Evolutionary conservation across 2,797 vertebrate species (phyloP).

Genomic region (Etheostoma nigrum): DNA sequence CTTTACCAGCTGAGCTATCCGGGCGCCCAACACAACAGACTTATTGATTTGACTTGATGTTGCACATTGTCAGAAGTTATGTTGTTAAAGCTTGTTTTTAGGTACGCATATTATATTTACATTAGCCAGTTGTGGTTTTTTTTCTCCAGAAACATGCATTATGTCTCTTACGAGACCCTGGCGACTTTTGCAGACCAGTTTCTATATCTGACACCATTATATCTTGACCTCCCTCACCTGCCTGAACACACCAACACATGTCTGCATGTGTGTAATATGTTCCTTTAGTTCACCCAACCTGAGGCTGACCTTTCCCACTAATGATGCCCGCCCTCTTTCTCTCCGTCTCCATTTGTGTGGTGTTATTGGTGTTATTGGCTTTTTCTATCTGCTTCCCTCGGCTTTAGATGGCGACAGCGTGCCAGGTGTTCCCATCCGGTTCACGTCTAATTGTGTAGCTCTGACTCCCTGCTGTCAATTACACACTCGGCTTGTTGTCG

Average conservation of each 20-base stretch:
- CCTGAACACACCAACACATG: background rate
- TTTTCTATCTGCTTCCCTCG: background rate
- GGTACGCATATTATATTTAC: no score
- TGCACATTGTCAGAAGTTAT: no score
- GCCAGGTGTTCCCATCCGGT: conserved; percentile 44
- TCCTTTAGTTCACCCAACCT: background rate
- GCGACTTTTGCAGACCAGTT: background rate
- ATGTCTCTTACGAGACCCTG: background rate
- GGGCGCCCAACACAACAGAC: no score
- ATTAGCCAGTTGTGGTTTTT: no score
- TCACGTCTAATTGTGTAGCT: conserved; percentile 29
- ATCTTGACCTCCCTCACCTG: conserved; percentile 13
- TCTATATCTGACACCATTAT: conserved; percentile 14
- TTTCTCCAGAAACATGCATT: background rate
- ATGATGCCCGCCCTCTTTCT: conserved; percentile 28
- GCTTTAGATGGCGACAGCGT: conserved; percentile 12
- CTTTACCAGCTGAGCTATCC: no score
- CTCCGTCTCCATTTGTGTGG: background rate
- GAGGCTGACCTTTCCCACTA: conserved; percentile 44
- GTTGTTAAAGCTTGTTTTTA: no score
- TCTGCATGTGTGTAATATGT: background rate
- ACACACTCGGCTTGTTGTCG: conserved; percentile 32
- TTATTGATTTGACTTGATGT: no score
- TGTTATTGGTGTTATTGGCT: background rate
- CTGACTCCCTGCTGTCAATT: conserved; percentile 45